These are phyloP conservation scores for Ophion costatus DNA, from an alignment of 2,888 invertebrate genomes.

Conservation along the genomic window DNA sequence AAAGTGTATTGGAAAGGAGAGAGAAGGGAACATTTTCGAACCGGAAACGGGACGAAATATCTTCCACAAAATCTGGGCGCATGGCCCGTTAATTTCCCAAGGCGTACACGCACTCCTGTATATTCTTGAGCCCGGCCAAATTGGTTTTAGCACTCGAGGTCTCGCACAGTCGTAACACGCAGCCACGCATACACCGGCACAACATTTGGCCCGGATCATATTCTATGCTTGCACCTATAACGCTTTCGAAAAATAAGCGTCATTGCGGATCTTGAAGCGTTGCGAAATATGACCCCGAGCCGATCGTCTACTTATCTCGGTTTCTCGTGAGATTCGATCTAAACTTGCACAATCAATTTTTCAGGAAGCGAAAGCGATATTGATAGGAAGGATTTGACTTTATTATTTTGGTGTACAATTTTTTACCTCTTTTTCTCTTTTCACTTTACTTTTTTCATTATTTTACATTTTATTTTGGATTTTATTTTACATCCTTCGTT, in stretches of 20 bases:
- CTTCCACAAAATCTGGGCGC: conserved; percentile 57
- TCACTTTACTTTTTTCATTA: not conserved
- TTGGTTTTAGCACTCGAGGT: conserved; percentile 68
- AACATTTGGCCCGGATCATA: conserved; percentile 72
- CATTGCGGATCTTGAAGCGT: conserved; percentile 59
- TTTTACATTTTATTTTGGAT: too few species aligned
- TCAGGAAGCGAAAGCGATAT: not conserved
- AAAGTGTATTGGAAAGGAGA: not conserved
- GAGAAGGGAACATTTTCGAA: conserved; percentile 50
- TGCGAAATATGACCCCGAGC: conserved; percentile 48
- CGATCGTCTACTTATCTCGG: conserved; percentile 44
- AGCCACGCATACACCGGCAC: conserved; percentile 17
- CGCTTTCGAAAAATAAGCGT: conserved; percentile 70
- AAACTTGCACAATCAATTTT: conserved; percentile 1
- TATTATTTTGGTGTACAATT: not conserved
- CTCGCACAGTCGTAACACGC: conserved; percentile 33
- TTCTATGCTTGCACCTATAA: conserved; percentile 63
- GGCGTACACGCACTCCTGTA: conserved; percentile 48
- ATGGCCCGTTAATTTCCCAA: conserved; percentile 53
- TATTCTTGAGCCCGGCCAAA: conserved; percentile 68
- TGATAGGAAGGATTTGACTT: not conserved
- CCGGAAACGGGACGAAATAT: conserved; percentile 56
- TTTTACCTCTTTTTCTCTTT: not conserved
- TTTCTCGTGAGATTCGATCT: conserved; percentile 30
- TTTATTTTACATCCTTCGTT: not conserved